Conservation (phyloP, 2,888 invertebrate species). For the Athrips mouffetella region DNA sequence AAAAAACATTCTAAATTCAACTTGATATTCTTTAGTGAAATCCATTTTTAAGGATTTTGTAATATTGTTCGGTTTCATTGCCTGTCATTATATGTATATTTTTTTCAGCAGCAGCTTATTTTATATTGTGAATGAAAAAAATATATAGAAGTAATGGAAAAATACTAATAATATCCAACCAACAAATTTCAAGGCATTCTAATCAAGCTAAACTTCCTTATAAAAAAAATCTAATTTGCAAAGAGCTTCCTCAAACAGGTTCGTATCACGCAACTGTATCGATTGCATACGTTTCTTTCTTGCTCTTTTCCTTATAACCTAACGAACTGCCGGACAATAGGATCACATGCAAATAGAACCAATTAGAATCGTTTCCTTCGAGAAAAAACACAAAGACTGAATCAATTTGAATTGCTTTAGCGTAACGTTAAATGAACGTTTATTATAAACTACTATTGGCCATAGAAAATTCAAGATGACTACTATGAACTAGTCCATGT, state of each 20-base stretch:
- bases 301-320: conserved; percentile 42
- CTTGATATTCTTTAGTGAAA: too few species aligned
- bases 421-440: conserved; percentile 9
- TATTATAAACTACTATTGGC: neutral
- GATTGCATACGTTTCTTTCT: conserved; percentile 38
- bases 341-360: conserved; percentile 64
- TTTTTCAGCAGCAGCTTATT: too few species aligned
- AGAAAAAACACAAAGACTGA: conserved; percentile 28
- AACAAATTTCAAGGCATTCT: neutral
- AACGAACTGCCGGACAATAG: conserved; percentile 47
- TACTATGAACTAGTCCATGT: too few species aligned
- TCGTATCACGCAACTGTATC: conserved; percentile 60
- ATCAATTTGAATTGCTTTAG: conserved; percentile 32
- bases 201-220: conserved; percentile 2
- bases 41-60: too few species aligned
- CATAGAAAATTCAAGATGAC: too few species aligned
- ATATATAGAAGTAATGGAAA: too few species aligned
- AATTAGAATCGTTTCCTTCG: conserved; percentile 67
- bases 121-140: too few species aligned
- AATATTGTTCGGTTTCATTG: too few species aligned
- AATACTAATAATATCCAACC: neutral
- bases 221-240: conserved; percentile 53
- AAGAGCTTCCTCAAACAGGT: conserved; percentile 57
- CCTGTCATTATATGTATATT: too few species aligned
- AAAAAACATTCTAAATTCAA: too few species aligned